phyloP scores from a whole-genome alignment of 2,797 vertebrate genomes.

The Eulemur albifrons region DNA sequence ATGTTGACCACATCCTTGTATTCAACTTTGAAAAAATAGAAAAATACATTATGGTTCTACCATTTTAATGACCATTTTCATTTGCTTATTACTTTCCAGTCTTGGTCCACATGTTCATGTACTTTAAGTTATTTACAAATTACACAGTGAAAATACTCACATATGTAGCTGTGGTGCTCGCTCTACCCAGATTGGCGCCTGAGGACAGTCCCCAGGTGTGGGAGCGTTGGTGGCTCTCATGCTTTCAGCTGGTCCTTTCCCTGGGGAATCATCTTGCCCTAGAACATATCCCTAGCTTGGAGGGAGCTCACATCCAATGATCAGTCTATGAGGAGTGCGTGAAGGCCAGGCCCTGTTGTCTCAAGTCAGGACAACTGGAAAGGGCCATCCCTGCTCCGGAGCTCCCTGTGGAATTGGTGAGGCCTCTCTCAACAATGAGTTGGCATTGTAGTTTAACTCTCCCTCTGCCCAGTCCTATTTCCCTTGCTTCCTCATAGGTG shows the following conservation, averaged over 20 bases:
- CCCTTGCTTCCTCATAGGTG: not conserved
- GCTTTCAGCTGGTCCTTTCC: not conserved
- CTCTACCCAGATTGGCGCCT: not conserved
- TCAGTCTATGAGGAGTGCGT: not conserved
- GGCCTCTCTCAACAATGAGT: not conserved
- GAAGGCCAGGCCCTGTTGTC: not conserved
- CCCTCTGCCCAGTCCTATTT: not conserved
- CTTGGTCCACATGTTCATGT: not conserved
- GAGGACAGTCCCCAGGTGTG: not conserved
- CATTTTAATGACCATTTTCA: not conserved
- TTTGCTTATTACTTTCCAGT: not conserved
- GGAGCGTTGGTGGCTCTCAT: not conserved
- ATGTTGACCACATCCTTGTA: not conserved
- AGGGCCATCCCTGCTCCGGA: not conserved
- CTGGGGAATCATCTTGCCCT: not conserved
- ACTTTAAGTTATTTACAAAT: not conserved
- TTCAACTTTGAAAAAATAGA: constrained; percentile 23
- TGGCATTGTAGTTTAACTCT: not conserved
- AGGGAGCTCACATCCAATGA: not conserved
- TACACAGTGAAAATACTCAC: not conserved
- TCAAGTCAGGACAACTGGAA: not conserved
- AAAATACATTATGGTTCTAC: not conserved
- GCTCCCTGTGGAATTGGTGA: not conserved
- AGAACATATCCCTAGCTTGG: not conserved
- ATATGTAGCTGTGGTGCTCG: too few relatives aligned